Conservation (phyloP, 2,113 vertebrate genomes). For the Ctenomys sociabilis region DNA sequence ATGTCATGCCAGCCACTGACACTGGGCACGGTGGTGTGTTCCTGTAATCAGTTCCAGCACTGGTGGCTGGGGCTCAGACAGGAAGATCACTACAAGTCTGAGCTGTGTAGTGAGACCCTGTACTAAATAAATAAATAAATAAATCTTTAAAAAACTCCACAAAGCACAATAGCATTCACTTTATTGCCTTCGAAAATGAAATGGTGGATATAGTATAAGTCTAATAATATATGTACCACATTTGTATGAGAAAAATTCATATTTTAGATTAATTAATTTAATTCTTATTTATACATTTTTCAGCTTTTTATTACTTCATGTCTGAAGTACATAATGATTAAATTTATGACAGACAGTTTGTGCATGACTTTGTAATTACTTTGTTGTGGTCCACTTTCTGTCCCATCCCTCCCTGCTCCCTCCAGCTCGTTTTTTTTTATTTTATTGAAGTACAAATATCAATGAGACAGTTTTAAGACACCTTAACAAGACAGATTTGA, state of each 20-base stretch:
- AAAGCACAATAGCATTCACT: not conserved
- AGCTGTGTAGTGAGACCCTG: no score
- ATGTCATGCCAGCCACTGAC: no score
- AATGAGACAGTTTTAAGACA: no score
- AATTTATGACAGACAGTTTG: not conserved
- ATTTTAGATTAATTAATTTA: not conserved
- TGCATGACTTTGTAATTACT: not conserved
- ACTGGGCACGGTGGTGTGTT: no score
- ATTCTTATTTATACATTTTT: not conserved
- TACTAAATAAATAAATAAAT: no score
- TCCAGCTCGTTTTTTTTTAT: no score
- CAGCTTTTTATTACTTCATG: not conserved
- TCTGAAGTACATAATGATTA: not conserved
- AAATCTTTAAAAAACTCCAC: no score
- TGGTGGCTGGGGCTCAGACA: no score
- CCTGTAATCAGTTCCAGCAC: no score
- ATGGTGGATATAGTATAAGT: not conserved
- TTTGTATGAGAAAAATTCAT: not conserved
- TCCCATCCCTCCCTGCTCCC: not conserved
- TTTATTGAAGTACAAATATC: no score
- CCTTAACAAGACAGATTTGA: no score
- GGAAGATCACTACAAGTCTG: no score
- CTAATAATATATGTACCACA: not conserved
- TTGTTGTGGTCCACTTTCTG: not conserved
- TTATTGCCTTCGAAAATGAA: not conserved